phyloP scores from a whole-genome alignment of 2,113 vertebrate genomes.

The Ctenodactylus gundi region DNA sequence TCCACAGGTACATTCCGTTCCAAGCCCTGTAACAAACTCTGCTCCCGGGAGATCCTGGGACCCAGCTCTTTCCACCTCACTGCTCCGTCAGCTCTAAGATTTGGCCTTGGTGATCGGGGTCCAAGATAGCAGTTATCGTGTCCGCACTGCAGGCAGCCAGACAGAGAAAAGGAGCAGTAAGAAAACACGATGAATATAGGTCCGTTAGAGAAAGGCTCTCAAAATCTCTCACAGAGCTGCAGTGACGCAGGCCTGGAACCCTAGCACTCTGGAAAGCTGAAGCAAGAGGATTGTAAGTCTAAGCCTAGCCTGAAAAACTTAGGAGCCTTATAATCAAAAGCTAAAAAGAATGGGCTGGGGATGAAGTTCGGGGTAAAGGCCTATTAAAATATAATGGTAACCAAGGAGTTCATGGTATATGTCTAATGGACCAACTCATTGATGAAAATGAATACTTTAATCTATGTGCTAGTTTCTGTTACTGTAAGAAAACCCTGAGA shows the following conservation, averaged over 20 bases:
- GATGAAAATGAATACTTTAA: background rate
- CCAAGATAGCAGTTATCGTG: background rate
- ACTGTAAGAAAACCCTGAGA: background rate
- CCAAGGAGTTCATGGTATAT: background rate
- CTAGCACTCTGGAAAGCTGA: too few species aligned
- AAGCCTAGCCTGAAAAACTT: too few species aligned
- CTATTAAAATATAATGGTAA: background rate
- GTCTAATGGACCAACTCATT: background rate
- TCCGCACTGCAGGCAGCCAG: background rate
- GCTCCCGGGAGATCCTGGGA: background rate
- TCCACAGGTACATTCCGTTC: background rate
- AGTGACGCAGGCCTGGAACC: too few species aligned
- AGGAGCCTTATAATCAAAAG: too few species aligned
- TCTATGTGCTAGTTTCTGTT: background rate
- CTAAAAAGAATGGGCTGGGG: too few species aligned
- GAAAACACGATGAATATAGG: background rate
- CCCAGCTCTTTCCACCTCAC: background rate
- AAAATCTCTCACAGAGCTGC: background rate
- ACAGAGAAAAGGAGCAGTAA: background rate
- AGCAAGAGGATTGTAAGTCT: too few species aligned
- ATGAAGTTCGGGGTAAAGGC: too few species aligned
- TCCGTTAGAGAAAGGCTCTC: background rate
- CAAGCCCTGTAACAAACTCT: background rate
- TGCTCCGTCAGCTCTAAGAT: background rate
- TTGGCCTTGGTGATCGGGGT: background rate